phyloP scores from a whole-genome alignment of 2,797 vertebrate genomes.

The Chrysocyon brachyurus region DNA sequence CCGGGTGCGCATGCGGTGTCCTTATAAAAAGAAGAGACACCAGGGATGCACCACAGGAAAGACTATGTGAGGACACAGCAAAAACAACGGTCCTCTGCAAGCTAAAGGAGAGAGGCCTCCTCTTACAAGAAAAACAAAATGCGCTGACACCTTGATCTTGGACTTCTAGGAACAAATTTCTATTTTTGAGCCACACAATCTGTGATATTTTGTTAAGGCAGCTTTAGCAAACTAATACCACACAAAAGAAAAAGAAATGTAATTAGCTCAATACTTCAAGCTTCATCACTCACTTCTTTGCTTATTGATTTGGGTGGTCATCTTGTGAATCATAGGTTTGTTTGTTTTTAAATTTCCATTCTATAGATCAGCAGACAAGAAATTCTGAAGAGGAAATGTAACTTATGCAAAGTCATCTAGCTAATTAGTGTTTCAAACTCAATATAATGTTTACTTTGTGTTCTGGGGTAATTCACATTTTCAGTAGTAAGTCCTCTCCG shows the following conservation, averaged over 20 bases:
- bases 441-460: neutral
- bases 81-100: neutral
- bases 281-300: neutral
- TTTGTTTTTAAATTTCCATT: slow-evolving; percentile 7
- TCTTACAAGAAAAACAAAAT: neutral
- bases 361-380: neutral
- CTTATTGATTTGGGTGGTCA: neutral
- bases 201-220: neutral
- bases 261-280: neutral
- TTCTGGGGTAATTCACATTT: neutral
- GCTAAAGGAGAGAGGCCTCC: neutral
- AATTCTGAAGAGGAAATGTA: neutral
- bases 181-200: neutral
- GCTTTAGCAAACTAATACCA: neutral
- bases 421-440: neutral
- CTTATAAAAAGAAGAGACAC: neutral
- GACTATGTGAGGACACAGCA: accelerated
- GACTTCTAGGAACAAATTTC: neutral
- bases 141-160: neutral
- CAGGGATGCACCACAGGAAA: neutral
- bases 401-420: neutral
- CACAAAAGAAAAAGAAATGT: neutral
- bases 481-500: neutral
- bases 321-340: neutral
- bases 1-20: neutral